Conservation (phyloP, 2,888 invertebrate species). For the Mythimna vitellina region DNA sequence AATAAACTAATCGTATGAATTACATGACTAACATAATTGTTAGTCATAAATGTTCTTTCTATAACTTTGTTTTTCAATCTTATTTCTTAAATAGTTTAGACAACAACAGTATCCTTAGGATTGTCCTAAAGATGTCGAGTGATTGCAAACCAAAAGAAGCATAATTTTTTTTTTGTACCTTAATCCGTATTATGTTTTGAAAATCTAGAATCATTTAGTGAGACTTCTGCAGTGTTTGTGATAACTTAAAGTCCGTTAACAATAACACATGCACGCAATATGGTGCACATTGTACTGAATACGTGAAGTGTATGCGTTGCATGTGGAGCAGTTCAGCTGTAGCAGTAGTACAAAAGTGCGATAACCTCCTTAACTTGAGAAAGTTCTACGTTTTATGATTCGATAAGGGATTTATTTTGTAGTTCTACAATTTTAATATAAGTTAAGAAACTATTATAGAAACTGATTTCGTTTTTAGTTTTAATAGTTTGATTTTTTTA, state of each 20-base stretch:
- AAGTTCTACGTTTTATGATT: constrained; percentile 25
- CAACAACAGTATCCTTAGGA: background rate
- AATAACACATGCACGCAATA: constrained; percentile 63
- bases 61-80: background rate
- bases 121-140: background rate
- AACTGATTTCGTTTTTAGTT: background rate
- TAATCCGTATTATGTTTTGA: background rate
- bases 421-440: background rate
- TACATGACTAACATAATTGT: too few species aligned
- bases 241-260: constrained; percentile 39
- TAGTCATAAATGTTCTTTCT: background rate
- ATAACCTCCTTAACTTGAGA: constrained; percentile 61
- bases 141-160: background rate
- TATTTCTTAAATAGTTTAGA: background rate
- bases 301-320: constrained; percentile 43
- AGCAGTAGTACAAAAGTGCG: constrained; percentile 45
- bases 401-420: background rate
- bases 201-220: background rate
- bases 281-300: constrained; percentile 50
- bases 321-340: constrained; percentile 52
- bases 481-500: background rate
- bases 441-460: background rate
- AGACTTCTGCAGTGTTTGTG: constrained; percentile 40
- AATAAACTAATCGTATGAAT: too few species aligned
- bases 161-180: too few species aligned